phyloP scores from a whole-genome alignment of 1,140 invertebrate species.

The Episyrphus balteatus region DNA sequence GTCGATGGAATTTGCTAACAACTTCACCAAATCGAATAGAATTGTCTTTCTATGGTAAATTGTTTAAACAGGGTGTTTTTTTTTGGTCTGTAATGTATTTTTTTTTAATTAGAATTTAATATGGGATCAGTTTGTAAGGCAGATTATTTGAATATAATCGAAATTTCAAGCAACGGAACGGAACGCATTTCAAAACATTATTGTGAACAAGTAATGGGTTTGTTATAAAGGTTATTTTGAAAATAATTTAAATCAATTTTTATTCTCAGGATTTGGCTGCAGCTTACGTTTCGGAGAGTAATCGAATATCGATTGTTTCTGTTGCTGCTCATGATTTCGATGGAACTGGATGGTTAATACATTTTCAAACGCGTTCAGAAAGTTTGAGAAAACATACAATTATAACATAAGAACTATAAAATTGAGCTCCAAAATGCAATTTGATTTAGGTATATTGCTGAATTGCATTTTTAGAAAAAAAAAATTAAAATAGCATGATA shows the following conservation, averaged over 20 bases:
- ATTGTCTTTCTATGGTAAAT: conserved; percentile 43
- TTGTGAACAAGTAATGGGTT: too few species aligned
- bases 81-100: too few species aligned
- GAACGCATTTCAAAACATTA: neutral
- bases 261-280: conserved; percentile 46
- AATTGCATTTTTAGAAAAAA: too few species aligned
- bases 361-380: too few species aligned
- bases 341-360: conserved; percentile 47
- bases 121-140: conserved; percentile 46
- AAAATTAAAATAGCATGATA: too few species aligned
- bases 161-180: conserved; percentile 25
- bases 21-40: conserved; percentile 43
- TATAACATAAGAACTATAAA: too few species aligned
- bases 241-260: conserved; percentile 29
- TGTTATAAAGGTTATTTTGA: too few species aligned
- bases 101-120: conserved; percentile 43
- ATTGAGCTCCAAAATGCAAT: too few species aligned
- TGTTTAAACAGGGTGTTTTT: conserved; percentile 8
- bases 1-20: conserved; percentile 58
- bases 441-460: too few species aligned
- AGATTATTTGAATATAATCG: conserved; percentile 50
- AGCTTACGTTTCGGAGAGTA: conserved; percentile 38
- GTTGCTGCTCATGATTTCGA: conserved; percentile 51
- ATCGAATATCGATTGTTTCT: conserved; percentile 48
- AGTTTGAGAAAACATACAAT: too few species aligned